Evolutionary conservation across 2,797 vertebrate species (phyloP), one percentile per base, ranked within the genome.

Genomic region (Astyanax mexicanus): DNA sequence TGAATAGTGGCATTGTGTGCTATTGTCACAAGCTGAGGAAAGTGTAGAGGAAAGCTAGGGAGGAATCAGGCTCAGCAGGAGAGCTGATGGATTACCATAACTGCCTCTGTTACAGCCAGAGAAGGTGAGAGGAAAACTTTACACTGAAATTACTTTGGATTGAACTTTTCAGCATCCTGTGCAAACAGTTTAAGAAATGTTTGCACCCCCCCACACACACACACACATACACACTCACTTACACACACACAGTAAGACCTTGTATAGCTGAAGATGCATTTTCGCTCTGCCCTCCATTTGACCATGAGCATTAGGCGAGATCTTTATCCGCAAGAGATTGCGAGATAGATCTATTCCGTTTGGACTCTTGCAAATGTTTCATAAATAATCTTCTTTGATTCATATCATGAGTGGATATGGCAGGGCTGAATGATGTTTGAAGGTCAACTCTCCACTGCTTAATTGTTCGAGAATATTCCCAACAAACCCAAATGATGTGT

Each of bases 261-360:
- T 65, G 54, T 10, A 79, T 60, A 42, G 42, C 61, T 70, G 27
- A 51, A 60, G 62, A 42, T 58, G 17, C 64, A 77, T 67, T n/a
- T 62, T 74, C 27, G 47, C 4, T 52, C 25, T 52, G 57, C 49
- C 82, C 76, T 85, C 83, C 58, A 72, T 75, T 47, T 86, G 78
- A 77, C 81, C 81, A 75, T 79, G 71, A 86, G 82, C 70, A 83
- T 74, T 81, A 77, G 77, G 60, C 54, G 70, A 72, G 68, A 82
- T 81, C 78, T 83, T 81, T 81, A 80, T 86, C 80, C 75, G 74
- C 44, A 44, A 4, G 69, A 75, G 69, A 68, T 19, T 68, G 60
- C 71, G 23, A 76, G 75, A 80, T 78, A 65, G 12, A 80, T 69
- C 66, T 62, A 51, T 58, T n/a, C 32, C 47, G 35, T 81, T 82